Percentiles rank a stretch among this genome's conserved stretches.
These are phyloP conservation scores for Pseudochirops cupreus DNA, from an alignment of 2,797 vertebrate species.

Conservation along the genomic window DNA sequence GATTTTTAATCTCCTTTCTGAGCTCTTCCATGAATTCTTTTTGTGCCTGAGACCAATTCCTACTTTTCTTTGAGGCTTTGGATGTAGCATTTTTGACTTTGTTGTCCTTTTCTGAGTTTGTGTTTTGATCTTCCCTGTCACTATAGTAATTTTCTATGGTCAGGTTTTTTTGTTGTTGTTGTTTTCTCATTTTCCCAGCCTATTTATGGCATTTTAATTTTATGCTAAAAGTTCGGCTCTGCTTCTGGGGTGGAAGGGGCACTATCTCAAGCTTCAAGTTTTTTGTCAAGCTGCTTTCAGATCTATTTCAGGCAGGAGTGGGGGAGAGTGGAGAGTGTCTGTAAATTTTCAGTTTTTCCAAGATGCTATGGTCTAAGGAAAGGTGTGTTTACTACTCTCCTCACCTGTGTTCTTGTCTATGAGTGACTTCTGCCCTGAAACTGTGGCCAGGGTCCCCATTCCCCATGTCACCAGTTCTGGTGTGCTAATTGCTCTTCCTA, in stretches of 20 bases:
- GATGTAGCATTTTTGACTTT: no score
- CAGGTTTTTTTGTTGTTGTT: neutral
- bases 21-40: neutral
- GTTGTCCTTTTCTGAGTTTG: neutral
- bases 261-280: neutral
- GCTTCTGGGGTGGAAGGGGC: neutral
- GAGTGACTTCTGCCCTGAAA: neutral
- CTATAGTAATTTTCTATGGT: neutral
- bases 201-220: neutral
- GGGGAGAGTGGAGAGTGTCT: no score
- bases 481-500: no score
- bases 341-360: no score
- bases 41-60: neutral
- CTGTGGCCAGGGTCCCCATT: no score
- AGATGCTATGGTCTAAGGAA: no score
- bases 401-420: no score
- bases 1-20: neutral
- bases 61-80: neutral
- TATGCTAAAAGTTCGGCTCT: neutral
- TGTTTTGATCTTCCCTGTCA: neutral
- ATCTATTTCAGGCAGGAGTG: neutral
- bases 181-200: neutral
- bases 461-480: no score
- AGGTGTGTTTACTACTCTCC: no score
- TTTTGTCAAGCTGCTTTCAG: neutral